Percentiles rank a stretch among this genome's conserved stretches.
These are phyloP conservation scores for Choloepus hoffmanni DNA, from an alignment of 2,113 vertebrate genomes.

Conservation along the genomic window DNA sequence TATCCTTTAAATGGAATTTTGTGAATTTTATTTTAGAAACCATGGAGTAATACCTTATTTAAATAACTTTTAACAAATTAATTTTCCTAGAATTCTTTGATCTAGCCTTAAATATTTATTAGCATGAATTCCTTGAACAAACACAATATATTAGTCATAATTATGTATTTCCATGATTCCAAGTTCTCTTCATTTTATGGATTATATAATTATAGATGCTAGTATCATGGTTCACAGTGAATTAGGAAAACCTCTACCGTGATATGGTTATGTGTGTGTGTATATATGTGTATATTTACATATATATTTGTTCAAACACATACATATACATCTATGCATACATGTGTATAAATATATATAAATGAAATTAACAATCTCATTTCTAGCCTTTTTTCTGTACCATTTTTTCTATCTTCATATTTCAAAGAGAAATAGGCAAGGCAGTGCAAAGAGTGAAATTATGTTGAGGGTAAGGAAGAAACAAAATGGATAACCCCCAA, in stretches of 20 bases:
- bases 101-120: neutral
- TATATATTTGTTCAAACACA: neutral
- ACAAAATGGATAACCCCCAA: neutral
- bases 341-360: neutral
- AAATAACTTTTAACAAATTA: neutral
- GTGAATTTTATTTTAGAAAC: neutral
- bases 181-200: neutral
- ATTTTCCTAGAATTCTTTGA: neutral
- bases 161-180: neutral
- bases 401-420: neutral
- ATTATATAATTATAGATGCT: neutral
- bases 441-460: neutral
- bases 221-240: neutral
- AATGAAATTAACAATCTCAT: neutral
- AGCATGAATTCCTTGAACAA: neutral
- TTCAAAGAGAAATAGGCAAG: neutral
- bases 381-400: neutral
- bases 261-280: neutral
- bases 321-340: neutral
- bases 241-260: neutral
- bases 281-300: neutral
- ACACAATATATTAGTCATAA: neutral
- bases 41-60: neutral
- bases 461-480: neutral
- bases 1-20: neutral